Percentiles rank a stretch among this genome's conserved stretches.
Conservation (phyloP, 1,140 invertebrate species). For the Globodera rostochiensis region DNA sequence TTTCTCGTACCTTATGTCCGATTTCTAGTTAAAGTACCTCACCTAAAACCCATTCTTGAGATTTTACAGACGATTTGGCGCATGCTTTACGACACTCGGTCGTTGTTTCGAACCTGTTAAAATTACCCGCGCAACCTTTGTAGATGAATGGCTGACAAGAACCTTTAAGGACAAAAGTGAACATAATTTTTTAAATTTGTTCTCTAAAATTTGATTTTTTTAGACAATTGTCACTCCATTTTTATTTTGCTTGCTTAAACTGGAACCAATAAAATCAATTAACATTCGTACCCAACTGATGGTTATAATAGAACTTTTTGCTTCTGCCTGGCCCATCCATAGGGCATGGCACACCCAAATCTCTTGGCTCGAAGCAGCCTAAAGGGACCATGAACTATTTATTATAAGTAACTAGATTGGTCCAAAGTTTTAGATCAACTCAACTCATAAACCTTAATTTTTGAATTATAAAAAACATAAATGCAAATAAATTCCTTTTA, state of each 20-base stretch:
- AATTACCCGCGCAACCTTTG: slow-evolving; percentile 34
- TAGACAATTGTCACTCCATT: neutral
- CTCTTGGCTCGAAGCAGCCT: slow-evolving; percentile 22
- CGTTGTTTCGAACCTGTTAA: slow-evolving; percentile 31
- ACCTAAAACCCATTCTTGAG: slow-evolving; percentile 21
- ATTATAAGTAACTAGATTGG: too few relatives aligned
- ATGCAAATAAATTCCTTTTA: too few relatives aligned
- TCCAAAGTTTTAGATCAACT: too few relatives aligned
- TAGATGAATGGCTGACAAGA: slow-evolving; percentile 31
- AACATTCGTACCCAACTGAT: slow-evolving; percentile 6
- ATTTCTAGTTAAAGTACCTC: neutral
- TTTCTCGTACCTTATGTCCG: too few relatives aligned
- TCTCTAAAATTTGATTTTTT: neutral
- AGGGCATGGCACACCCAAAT: slow-evolving; percentile 15
- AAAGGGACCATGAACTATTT: neutral
- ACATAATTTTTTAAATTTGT: neutral
- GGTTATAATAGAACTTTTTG: slow-evolving; percentile 31
- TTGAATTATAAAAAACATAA: too few relatives aligned
- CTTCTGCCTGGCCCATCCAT: neutral
- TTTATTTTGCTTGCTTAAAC: neutral
- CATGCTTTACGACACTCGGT: slow-evolving; percentile 39
- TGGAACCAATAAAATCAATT: neutral
- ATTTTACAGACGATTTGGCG: neutral
- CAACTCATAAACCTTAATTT: too few relatives aligned
- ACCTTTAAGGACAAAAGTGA: slow-evolving; percentile 3